phyloP scores from a whole-genome alignment of 2,888 invertebrate genomes.

The Lepas anatifera region DNA sequence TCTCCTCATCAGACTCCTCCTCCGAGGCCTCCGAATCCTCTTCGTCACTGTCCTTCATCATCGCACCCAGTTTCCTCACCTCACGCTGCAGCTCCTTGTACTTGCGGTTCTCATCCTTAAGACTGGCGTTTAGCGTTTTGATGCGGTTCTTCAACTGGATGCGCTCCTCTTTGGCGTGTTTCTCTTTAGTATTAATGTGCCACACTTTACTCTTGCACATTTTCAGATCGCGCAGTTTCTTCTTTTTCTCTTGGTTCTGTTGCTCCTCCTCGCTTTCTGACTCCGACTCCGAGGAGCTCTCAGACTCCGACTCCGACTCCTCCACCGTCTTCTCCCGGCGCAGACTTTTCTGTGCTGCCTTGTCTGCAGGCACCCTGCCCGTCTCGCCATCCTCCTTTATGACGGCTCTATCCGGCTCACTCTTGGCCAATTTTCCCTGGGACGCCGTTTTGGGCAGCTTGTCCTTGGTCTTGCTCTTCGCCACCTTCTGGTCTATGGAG shows the following conservation, averaged over 20 bases:
- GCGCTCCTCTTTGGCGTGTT: slow-evolving; percentile 51
- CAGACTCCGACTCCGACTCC: not conserved
- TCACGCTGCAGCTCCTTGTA: slow-evolving; percentile 72
- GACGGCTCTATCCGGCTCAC: not conserved
- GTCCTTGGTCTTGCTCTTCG: not conserved
- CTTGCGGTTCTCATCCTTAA: slow-evolving; percentile 63
- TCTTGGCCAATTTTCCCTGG: not conserved
- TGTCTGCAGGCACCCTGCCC: too few relatives aligned
- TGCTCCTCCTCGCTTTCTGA: slow-evolving; percentile 24
- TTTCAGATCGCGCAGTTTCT: slow-evolving; percentile 55
- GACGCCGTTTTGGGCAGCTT: not conserved
- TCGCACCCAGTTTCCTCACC: slow-evolving; percentile 61
- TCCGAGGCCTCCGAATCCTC: slow-evolving; percentile 39
- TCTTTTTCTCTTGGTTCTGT: slow-evolving; percentile 40
- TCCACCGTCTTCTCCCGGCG: slow-evolving; percentile 2
- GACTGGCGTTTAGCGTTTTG: slow-evolving; percentile 58
- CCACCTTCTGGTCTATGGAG: not conserved
- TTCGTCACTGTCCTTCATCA: slow-evolving; percentile 12
- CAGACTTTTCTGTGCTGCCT: too few relatives aligned
- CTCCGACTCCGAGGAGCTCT: slow-evolving; percentile 28
- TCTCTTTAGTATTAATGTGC: slow-evolving; percentile 24
- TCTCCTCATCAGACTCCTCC: not conserved
- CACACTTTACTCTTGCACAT: slow-evolving; percentile 42
- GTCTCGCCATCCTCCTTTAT: slow-evolving; percentile 49
- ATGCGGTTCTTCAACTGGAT: slow-evolving; percentile 63